Evolutionary conservation across 2,113 vertebrate species (phyloP).

Genomic region (Hippocampus mohnikei): DNA sequence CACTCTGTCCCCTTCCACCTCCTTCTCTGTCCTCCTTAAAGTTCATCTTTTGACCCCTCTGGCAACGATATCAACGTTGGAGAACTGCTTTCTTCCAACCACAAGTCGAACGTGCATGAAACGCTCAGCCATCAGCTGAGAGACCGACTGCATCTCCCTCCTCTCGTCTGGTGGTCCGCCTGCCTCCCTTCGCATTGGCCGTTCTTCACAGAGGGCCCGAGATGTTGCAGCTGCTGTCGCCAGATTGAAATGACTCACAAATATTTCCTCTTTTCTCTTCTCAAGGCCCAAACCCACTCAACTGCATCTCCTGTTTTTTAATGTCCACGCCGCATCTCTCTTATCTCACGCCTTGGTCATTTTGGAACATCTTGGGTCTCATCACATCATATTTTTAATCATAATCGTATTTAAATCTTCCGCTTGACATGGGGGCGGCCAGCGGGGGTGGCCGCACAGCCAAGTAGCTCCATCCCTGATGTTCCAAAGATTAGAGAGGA

Average conservation of each 20-base stretch:
- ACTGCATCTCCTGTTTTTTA: too few species aligned
- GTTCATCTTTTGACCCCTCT: neutral
- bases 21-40: constrained; percentile 22
- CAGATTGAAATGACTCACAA: constrained; percentile 17
- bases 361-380: too few species aligned
- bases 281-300: too few species aligned
- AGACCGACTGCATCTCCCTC: constrained; percentile 1
- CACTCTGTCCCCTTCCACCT: constrained; percentile 28
- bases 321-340: too few species aligned
- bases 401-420: too few species aligned
- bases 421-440: too few species aligned
- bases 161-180: constrained; percentile 18
- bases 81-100: neutral
- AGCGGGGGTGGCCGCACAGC: too few species aligned
- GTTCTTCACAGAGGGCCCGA: constrained; percentile 17
- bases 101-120: neutral
- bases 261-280: neutral
- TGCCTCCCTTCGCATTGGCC: constrained; percentile 2
- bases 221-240: constrained; percentile 37
- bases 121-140: neutral
- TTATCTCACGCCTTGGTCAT: too few species aligned
- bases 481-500: too few species aligned
- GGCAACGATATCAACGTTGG: constrained; percentile 7
- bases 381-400: too few species aligned
- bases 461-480: too few species aligned